Base-by-base conservation (phyloP, 2,797 vertebrate species). In the Periparus ater region DNA sequence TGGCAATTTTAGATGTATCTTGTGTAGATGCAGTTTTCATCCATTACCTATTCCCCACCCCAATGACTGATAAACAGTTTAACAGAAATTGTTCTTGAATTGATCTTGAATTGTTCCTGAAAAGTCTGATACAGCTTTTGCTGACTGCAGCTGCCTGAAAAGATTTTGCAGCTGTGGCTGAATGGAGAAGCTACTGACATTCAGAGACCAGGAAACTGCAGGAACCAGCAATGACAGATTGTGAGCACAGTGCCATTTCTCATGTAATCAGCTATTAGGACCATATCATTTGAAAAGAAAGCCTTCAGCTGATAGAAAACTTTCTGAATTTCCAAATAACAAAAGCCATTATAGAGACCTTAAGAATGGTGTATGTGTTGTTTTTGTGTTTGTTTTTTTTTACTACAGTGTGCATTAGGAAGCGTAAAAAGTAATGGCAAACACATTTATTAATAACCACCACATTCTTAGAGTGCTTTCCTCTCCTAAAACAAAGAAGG, bases 361-460 rank as follows among this genome's bases (percentile, higher is more conserved):
- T 77, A 65, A 77, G 38, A 68, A 71, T 10, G 6, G 3, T 20
- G 6, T 8, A 25, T 26, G 10, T 50, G 13, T 13, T 48, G 13
- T 5, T 42, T 48, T 25, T 25, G 10, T 44, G 7, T 6, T 8
- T 21, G 26, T 55, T 36, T n/a, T 8, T 3, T 40, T 40, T 72
- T 63, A 30, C 2, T 30, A 63, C 54, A 44, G 6, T 36, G n/a
- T 89, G 44, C 50, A 80, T 66, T 88, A 85, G 13, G 30, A 83
- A 85, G 10, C 13, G 47, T 75, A 57, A 85, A 85, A 80, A 25
- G 57, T 62, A 90, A 81, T 27, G 47, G 20, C 13, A 7, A 67
- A 72, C 14, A 70, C n/a, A 93, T 88, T 88, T 90, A 88, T 78
- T 95, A 95, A 91, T 78, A 88, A 89, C 19, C 29, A 66, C 4